Evolutionary conservation across 2,888 invertebrate species (phyloP).

Genomic region (Nymphalis urticae): DNA sequence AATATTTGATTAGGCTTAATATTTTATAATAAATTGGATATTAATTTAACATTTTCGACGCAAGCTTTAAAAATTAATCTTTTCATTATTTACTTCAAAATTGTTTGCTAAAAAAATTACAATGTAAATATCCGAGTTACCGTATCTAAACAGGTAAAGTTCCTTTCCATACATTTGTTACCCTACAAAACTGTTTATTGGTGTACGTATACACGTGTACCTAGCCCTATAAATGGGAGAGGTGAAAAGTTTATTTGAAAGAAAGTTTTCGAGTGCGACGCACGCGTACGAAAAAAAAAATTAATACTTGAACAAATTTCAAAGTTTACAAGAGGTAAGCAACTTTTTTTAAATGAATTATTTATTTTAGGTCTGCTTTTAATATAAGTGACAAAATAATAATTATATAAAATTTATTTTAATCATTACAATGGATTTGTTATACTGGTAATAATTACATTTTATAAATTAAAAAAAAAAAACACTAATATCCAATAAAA

Average conservation of each 20-base stretch:
- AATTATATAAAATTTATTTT: no score
- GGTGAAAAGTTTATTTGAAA: constrained; percentile 52
- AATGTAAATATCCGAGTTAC: background rate
- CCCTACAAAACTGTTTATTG: constrained; percentile 27
- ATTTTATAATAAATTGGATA: no score
- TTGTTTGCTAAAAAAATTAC: no score
- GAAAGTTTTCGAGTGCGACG: constrained; percentile 41
- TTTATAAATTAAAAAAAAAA: no score
- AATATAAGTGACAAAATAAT: background rate
- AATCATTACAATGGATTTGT: no score
- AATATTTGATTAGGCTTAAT: no score
- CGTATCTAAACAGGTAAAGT: constrained; percentile 7
- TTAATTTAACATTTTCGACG: no score
- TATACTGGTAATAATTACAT: no score
- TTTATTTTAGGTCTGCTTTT: background rate
- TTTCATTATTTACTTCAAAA: no score
- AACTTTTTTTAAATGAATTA: background rate
- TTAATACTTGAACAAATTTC: background rate
- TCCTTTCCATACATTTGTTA: constrained; percentile 38
- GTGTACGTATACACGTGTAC: constrained; percentile 36
- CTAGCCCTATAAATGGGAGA: constrained; percentile 41
- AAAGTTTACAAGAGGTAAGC: constrained; percentile 23
- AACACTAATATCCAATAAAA: no score
- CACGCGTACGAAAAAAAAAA: constrained; percentile 42
- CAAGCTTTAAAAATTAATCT: no score